A percentile compares a stretch with the other conserved stretches of the same genome.
phyloP scores from a whole-genome alignment of 2,113 vertebrate genomes.

The Pelecanus crispus region DNA sequence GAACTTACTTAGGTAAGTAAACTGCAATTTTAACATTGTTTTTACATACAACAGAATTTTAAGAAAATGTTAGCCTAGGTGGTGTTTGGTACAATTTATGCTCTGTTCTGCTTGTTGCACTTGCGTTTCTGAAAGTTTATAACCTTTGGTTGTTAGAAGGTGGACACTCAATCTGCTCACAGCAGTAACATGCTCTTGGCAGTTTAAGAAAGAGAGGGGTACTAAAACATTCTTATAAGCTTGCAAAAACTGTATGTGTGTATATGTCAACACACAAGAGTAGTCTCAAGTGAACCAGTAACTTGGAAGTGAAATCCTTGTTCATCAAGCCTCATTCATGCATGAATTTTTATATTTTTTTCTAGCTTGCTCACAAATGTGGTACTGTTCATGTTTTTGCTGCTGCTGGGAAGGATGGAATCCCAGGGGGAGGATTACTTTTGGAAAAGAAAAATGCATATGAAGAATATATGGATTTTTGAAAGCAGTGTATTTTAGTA shows the following conservation, averaged over 20 bases:
- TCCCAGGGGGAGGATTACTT: background rate
- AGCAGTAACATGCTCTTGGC: background rate
- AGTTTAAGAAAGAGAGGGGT: background rate
- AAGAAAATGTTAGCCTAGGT: background rate
- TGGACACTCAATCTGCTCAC: background rate
- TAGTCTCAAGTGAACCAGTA: background rate
- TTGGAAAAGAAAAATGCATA: background rate
- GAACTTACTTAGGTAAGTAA: slow-evolving; percentile 79
- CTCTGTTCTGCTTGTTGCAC: background rate
- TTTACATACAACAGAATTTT: background rate
- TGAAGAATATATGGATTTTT: background rate
- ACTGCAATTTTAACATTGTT: slow-evolving; percentile 18
- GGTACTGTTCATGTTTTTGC: background rate
- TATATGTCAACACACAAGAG: background rate
- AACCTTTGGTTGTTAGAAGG: background rate
- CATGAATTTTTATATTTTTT: background rate
- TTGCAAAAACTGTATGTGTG: background rate
- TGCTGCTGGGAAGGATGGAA: background rate
- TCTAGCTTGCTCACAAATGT: background rate
- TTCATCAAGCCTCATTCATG: background rate
- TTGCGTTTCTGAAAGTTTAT: background rate
- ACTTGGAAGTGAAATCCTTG: background rate
- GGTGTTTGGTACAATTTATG: background rate
- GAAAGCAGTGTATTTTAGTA: background rate
- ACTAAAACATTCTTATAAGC: background rate